Evolutionary conservation across 2,797 vertebrate species (phyloP), one percentile per base, ranked within the genome.

Genomic region (Syngnathus rostellatus): DNA sequence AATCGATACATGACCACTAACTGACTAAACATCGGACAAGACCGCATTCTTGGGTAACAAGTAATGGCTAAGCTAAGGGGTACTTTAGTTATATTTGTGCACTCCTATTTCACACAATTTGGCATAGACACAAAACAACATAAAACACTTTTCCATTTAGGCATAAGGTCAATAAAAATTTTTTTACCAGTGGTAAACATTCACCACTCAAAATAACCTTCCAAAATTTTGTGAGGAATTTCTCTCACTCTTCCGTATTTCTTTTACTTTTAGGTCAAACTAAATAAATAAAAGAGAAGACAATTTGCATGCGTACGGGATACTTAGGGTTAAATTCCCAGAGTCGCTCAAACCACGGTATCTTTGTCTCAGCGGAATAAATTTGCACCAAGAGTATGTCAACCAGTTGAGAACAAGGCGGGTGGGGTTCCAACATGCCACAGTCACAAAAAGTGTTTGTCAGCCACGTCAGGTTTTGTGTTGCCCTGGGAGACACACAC

Each of bases 361-460:
- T 58, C 31, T 3, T 25, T 8, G 62, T 79, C 73, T 67, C 66
- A 10, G 17, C 17, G 48, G 70, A 76, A 19, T 16, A 64, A 19
- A 67, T 77, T 81, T 40, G 37, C 55, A 58, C 55, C 25, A 38
- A 68, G 68, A 46, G 16, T 51, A 64, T 78, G 76, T 82, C 82
- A 80, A 83, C 77, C 66, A 51, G 64, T 59, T 65, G n/a, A 71
- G 68, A 45, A 68, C 66, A 40, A 73, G 61, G 67, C 66, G 78
- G 76, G 77, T 63, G 62, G 61, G 45, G 66, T 63, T 63, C 61
- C 69, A 66, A 31, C 66, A 25, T 66, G 69, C 63, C 54, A 19
- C 68, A 75, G 72, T 79, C 67, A 63, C 21, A 78, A 80, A 86
- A 80, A 83, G 81, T 74, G 76, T 80, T 84, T 81, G 78, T 87